Evolutionary conservation across 2,113 vertebrate genomes (phyloP).

Genomic region (Lepidothrix coronata): DNA sequence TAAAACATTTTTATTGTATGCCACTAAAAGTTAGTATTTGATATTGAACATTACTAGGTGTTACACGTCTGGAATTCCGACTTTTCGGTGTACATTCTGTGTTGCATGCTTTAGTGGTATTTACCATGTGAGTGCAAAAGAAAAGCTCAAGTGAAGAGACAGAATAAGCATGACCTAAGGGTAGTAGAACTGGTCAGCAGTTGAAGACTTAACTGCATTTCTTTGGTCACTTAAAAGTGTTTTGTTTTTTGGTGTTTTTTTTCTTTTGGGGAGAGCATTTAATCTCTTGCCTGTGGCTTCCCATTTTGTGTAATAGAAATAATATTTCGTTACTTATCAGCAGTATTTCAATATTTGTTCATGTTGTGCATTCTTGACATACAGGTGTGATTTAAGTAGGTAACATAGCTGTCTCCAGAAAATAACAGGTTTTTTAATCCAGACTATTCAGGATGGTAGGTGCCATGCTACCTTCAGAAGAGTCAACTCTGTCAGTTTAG

Average conservation of each 20-base stretch:
- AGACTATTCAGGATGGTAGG: background rate
- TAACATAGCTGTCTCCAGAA: background rate
- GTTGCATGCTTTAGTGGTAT: background rate
- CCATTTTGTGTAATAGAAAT: background rate
- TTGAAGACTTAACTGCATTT: background rate
- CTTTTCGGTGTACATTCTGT: accelerated
- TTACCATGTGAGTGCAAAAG: background rate
- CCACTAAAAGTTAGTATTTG: background rate
- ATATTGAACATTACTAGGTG: accelerated
- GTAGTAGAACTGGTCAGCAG: background rate
- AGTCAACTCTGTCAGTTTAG: background rate
- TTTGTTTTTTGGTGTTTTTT: background rate
- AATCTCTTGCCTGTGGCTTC: background rate
- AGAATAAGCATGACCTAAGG: background rate
- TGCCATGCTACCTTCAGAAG: background rate
- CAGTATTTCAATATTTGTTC: background rate
- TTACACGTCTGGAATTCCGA: accelerated
- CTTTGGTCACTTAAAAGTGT: background rate
- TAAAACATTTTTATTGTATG: background rate
- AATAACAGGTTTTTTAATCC: background rate
- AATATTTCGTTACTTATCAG: background rate
- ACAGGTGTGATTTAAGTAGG: background rate
- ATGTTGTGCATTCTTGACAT: background rate
- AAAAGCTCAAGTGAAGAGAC: background rate
- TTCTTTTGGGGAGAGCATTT: background rate